Conservation (phyloP, 2,797 vertebrate genomes). For the Coendou prehensilis region DNA sequence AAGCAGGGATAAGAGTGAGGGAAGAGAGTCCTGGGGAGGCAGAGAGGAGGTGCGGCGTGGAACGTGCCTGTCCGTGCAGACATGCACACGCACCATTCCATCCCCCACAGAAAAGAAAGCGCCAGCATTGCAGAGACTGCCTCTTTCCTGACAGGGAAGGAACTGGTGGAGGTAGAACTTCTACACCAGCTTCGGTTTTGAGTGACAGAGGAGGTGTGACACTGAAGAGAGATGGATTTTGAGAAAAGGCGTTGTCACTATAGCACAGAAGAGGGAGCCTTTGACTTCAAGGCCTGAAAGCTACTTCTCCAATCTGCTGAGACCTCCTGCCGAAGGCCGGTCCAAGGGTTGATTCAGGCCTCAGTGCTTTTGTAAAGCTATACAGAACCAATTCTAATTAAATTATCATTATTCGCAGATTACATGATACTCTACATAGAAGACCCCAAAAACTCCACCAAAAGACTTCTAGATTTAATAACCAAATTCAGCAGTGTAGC, state of each 20-base stretch:
- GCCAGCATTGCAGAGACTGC: neutral
- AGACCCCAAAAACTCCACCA: no score
- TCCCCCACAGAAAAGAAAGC: neutral
- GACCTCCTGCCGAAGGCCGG: neutral
- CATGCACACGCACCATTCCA: neutral
- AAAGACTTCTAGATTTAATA: no score
- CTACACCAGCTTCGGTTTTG: neutral
- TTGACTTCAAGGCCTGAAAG: neutral
- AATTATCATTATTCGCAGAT: no score
- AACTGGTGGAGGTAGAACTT: neutral
- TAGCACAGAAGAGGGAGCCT: neutral
- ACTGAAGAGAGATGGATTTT: neutral
- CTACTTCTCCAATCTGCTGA: neutral
- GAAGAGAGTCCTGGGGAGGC: neutral
- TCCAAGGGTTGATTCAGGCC: slow-evolving; percentile 11
- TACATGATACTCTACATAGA: no score
- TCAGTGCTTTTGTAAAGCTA: neutral
- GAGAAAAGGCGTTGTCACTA: neutral
- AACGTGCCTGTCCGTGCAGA: no score
- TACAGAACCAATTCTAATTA: slow-evolving; percentile 23
- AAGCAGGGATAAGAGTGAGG: neutral
- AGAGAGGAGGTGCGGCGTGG: no score
- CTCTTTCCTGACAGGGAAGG: neutral
- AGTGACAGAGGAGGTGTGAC: neutral
- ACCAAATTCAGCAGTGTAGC: no score